These are phyloP conservation scores for Malurus cyaneus DNA, from an alignment of 2,113 vertebrate species.

Conservation along the genomic window DNA sequence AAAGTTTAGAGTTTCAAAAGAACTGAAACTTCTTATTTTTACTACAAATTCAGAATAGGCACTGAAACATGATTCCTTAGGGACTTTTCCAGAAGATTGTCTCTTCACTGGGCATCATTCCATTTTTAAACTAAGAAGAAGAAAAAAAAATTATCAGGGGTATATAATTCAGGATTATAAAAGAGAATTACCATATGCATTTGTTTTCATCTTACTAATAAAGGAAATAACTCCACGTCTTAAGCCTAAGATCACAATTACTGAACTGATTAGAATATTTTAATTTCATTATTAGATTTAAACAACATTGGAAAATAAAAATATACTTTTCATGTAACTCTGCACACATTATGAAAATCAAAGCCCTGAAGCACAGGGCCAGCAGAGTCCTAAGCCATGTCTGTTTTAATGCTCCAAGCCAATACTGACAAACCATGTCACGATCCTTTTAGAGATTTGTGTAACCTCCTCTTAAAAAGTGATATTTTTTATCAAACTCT, in stretches of 20 bases:
- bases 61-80: constrained; percentile 81
- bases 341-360: background rate
- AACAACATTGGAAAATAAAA: background rate
- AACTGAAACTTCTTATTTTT: constrained; percentile 76
- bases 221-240: background rate
- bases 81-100: constrained; percentile 80
- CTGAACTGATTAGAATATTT: background rate
- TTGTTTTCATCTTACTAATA: background rate
- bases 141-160: background rate
- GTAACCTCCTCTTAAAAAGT: background rate
- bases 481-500: background rate
- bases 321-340: background rate
- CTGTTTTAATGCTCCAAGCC: background rate
- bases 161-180: background rate
- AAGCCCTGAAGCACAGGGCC: background rate
- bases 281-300: background rate
- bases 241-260: background rate
- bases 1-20: constrained; percentile 76
- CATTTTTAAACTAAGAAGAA: constrained; percentile 56
- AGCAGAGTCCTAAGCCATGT: background rate
- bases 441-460: background rate
- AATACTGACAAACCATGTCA: background rate
- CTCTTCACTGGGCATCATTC: constrained; percentile 72
- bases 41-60: constrained; percentile 78
- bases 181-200: background rate